Percentiles rank a stretch among this genome's conserved stretches.
Evolutionary conservation across 2,797 vertebrate genomes (phyloP).

Genomic region (Poeciliopsis turneri): DNA sequence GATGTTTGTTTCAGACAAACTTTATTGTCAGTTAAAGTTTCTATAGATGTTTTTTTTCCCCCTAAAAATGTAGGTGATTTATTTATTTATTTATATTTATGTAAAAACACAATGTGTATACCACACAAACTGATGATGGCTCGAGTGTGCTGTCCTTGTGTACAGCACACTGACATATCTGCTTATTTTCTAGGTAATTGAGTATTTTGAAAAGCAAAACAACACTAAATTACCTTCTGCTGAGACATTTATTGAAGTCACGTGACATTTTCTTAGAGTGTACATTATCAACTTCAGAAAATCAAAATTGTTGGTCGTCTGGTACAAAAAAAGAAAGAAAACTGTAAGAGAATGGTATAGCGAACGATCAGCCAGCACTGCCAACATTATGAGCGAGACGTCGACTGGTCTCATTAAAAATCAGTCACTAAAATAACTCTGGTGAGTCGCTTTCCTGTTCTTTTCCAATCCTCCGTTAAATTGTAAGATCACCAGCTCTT

Average conservation of each 20-base stretch:
- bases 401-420: background rate
- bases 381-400: background rate
- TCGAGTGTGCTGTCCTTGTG: background rate
- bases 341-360: background rate
- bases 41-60: background rate
- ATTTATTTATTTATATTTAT: background rate
- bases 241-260: background rate
- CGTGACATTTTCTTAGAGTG: background rate
- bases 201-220: background rate
- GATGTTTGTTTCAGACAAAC: background rate
- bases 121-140: background rate
- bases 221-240: background rate
- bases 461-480: background rate
- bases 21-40: background rate
- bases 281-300: background rate
- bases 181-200: background rate
- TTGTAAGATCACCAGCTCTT: background rate
- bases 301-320: background rate
- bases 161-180: background rate
- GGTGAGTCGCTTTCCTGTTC: background rate
- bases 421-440: background rate
- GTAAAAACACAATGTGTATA: background rate
- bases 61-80: background rate
- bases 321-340: background rate
- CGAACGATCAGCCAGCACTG: background rate